Conservation (phyloP, 1,140 invertebrate species). For the Panagrolaimus sp. region DNA sequence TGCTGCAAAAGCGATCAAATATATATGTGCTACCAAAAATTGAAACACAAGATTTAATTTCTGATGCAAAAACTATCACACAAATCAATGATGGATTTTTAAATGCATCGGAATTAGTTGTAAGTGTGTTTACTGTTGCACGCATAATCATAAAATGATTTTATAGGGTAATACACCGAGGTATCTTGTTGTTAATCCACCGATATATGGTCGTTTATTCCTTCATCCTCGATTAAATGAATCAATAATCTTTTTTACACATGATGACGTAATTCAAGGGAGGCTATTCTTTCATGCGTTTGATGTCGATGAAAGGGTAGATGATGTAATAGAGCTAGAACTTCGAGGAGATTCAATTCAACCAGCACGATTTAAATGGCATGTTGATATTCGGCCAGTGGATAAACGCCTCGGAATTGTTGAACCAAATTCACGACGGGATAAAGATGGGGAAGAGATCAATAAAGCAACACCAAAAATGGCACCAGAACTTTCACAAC, state of each 20-base stretch:
- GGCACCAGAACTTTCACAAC: constrained; percentile 36
- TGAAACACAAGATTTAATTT: constrained; percentile 37
- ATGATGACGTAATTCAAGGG: constrained; percentile 43
- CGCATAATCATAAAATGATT: background rate
- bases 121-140: too few species aligned
- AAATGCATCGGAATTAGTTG: constrained; percentile 35
- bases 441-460: constrained; percentile 12
- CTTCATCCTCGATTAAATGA: constrained; percentile 41
- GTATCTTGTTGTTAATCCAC: constrained; percentile 43
- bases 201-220: constrained; percentile 44
- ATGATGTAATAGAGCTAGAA: constrained; percentile 39
- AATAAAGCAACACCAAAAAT: constrained; percentile 20
- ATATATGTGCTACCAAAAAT: constrained; percentile 37
- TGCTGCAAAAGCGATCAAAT: constrained; percentile 33
- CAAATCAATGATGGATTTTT: constrained; percentile 43
- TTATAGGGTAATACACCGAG: constrained; percentile 48
- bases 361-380: constrained; percentile 40
- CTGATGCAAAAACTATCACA: constrained; percentile 38
- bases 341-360: constrained; percentile 41
- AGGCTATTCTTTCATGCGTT: constrained; percentile 45
- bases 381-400: constrained; percentile 24
- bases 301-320: constrained; percentile 22
- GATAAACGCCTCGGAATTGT: constrained; percentile 14
- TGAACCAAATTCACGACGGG: background rate
- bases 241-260: constrained; percentile 52